These are phyloP conservation scores for Taphrorychus bicolor DNA, from an alignment of 2,888 invertebrate genomes.

Conservation along the genomic window DNA sequence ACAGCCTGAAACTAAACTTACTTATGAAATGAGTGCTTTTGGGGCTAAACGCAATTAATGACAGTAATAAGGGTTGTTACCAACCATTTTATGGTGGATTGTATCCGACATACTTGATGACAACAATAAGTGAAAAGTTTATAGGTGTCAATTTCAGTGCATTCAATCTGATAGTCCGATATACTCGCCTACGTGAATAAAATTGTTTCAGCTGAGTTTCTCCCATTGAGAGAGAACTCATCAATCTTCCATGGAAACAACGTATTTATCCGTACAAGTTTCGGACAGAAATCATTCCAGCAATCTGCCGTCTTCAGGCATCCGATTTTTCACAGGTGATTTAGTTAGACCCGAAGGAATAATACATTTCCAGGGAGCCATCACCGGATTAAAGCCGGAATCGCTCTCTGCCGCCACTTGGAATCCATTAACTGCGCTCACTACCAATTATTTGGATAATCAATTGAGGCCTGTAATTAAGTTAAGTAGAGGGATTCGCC, in stretches of 20 bases:
- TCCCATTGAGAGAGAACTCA: not conserved
- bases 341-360: constrained; percentile 49
- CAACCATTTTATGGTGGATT: too few relatives aligned
- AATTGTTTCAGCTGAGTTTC: not conserved
- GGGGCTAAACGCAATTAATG: too few relatives aligned
- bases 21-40: too few relatives aligned
- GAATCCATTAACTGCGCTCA: constrained; percentile 41
- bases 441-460: constrained; percentile 42
- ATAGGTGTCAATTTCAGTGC: too few relatives aligned
- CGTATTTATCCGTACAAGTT: constrained; percentile 45
- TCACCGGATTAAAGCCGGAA: constrained; percentile 45
- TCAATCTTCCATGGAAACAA: constrained; percentile 1
- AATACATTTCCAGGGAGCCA: constrained; percentile 51
- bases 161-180: too few relatives aligned
- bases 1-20: too few relatives aligned
- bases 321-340: constrained; percentile 53
- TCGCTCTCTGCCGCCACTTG: constrained; percentile 32
- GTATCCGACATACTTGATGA: too few relatives aligned
- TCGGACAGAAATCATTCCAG: constrained; percentile 49
- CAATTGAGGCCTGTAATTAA: constrained; percentile 39
- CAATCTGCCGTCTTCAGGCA: constrained; percentile 48
- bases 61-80: too few relatives aligned
- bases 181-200: too few relatives aligned
- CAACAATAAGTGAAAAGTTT: too few relatives aligned
- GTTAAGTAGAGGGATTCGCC: constrained; percentile 39